Evolutionary conservation across 64 coral and sea anemone species (phyloP), one percentile per base, ranked within the genome.

Genomic region (Porites australiensis): DNA sequence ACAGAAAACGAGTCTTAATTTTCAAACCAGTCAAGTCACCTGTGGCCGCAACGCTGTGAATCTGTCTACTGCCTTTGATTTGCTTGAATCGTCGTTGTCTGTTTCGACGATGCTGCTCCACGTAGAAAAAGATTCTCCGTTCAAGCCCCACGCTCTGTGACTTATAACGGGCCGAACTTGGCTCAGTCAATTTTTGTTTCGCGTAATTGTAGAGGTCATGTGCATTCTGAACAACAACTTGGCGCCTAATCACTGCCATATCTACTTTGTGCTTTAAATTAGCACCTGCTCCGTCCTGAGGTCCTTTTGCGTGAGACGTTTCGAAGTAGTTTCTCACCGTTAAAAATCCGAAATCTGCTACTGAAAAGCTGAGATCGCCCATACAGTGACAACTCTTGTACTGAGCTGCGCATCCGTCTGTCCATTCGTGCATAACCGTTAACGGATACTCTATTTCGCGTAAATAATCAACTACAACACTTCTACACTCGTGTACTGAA

Each of bases 311-410:
- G 13, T 90, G 77, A 7, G 77, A 90, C 44, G 64, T 90, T 82
- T 90, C 77, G n/a, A 90, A 90, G 19, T 90, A 90, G 7, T 90
- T 90, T 73, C 78, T 20, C 4, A 90, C 14, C 10, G 88, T 82
- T 45, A 13, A 9, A 43, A 54, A 82, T 12, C 77, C 77, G 44
- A 90, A 90, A 20, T 72, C 88, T 6, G 21, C 4, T 1, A 45
- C 2, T 16, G 75, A 82, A 44, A 0, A 45, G 48, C 45, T 60
- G 13, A 80, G 18, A 71, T 90, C 76, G 4, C 77, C 76, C 77
- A 90, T 82, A 37, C 63, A 90, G 20, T 90, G 76, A 5, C 48
- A 4, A 57, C 88, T 90, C 59, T 82, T 90, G 48, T 81, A 90
- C 15, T 90, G 88, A 0, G 77, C 54, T 4, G 63, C 69, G 11